These are phyloP conservation scores for Telmatochromis sp. DNA, from an alignment of 2,113 vertebrate genomes.

Conservation along the genomic window DNA sequence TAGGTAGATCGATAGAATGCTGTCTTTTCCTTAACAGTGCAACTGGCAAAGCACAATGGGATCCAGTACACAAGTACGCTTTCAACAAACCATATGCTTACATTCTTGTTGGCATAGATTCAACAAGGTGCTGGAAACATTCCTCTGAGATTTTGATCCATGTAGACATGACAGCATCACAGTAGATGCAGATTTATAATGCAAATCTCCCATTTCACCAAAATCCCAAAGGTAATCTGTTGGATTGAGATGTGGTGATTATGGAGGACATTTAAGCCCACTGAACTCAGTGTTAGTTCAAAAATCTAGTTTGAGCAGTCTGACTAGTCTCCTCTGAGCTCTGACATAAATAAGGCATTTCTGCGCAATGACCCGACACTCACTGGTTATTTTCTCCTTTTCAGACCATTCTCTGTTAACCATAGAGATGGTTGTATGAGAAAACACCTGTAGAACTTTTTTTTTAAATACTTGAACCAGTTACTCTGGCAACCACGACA, in stretches of 20 bases:
- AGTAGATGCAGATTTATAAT: background rate
- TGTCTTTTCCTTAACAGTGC: background rate
- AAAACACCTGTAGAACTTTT: background rate
- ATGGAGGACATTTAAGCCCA: background rate
- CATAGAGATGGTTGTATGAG: background rate
- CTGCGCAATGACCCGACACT: accelerated
- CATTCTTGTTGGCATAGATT: accelerated
- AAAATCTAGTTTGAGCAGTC: background rate
- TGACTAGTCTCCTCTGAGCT: background rate
- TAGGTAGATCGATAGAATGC: background rate
- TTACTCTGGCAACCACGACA: background rate
- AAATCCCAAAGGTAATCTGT: background rate
- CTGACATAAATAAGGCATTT: background rate
- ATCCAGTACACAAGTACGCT: background rate
- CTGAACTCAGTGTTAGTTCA: background rate
- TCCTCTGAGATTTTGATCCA: background rate
- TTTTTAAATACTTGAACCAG: accelerated
- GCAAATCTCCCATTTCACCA: accelerated
- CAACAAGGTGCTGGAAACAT: background rate
- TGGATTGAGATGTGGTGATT: background rate
- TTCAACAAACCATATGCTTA: accelerated
- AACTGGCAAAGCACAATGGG: accelerated
- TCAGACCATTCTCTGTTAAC: background rate
- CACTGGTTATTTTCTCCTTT: background rate
- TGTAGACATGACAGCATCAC: background rate